Evolutionary conservation across 2,113 vertebrate species (phyloP).

Genomic region (Sturnira hondurensis): DNA sequence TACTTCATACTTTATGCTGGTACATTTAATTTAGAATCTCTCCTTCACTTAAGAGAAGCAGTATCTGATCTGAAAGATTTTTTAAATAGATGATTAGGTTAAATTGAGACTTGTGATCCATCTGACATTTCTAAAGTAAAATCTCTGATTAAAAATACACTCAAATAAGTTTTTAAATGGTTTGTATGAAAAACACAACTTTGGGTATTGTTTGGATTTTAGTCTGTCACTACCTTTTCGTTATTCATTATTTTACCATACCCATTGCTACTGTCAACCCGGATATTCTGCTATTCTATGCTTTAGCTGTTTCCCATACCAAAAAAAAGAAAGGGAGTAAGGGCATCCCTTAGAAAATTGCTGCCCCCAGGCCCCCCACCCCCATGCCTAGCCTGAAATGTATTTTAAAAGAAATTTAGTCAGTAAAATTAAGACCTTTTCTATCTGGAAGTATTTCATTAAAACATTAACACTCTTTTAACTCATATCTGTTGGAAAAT

Average conservation of each 20-base stretch:
- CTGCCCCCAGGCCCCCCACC: background rate
- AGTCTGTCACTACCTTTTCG: background rate
- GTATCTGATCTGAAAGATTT: background rate
- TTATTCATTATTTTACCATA: background rate
- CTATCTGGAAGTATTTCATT: background rate
- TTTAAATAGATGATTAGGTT: background rate
- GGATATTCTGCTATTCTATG: background rate
- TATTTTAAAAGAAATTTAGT: background rate
- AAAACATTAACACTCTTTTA: background rate
- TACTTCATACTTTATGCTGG: background rate
- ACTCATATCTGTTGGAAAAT: conserved; percentile 5
- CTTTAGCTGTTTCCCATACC: background rate
- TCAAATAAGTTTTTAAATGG: background rate
- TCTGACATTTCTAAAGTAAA: background rate
- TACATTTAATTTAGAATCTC: background rate
- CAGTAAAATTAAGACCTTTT: background rate
- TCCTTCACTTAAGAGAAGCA: background rate
- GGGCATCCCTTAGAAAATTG: background rate
- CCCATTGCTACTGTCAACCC: background rate
- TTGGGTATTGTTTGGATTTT: background rate
- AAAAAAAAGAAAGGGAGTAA: background rate
- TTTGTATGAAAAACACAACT: background rate
- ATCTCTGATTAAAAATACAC: background rate
- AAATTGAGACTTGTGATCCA: background rate
- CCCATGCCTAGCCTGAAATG: background rate